A percentile compares a stretch with the other conserved stretches of the same genome.
Evolutionary conservation across 2,113 vertebrate species (phyloP).

Genomic region (Plecturocebus donacophilus): DNA sequence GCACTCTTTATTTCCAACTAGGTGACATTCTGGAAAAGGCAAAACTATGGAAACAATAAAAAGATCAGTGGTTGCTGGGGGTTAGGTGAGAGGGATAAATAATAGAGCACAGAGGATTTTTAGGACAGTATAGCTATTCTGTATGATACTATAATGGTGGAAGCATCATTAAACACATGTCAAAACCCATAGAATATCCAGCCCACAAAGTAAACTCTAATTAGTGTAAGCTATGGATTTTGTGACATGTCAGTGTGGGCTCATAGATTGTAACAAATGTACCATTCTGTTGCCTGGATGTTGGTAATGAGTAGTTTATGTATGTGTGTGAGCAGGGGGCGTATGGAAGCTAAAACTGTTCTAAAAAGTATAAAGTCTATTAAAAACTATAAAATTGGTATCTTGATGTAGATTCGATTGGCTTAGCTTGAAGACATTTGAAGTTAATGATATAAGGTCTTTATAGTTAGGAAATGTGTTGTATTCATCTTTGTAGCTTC

Average conservation of each 20-base stretch:
- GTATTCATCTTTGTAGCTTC: slow-evolving; percentile 17
- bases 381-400: slow-evolving; percentile 31
- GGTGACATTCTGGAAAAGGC: background rate
- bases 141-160: background rate
- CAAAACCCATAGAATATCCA: background rate
- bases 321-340: background rate
- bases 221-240: background rate
- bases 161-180: background rate
- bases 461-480: background rate
- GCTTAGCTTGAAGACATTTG: slow-evolving; percentile 1
- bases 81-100: background rate
- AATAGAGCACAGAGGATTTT: background rate
- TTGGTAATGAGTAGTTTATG: background rate
- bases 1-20: background rate
- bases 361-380: slow-evolving; percentile 27
- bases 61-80: background rate
- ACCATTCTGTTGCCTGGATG: background rate
- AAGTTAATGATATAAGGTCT: background rate
- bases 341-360: background rate
- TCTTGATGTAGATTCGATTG: slow-evolving; percentile 30
- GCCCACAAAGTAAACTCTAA: background rate
- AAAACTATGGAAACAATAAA: slow-evolving; percentile 42
- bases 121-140: background rate
- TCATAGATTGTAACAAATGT: background rate
- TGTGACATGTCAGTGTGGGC: background rate